Percentiles rank a stretch among this genome's conserved stretches.
These are phyloP conservation scores for Phacellophora camtschatica DNA, from an alignment of 30 jellyfish, hydroid and myxozoan species.

Conservation along the genomic window DNA sequence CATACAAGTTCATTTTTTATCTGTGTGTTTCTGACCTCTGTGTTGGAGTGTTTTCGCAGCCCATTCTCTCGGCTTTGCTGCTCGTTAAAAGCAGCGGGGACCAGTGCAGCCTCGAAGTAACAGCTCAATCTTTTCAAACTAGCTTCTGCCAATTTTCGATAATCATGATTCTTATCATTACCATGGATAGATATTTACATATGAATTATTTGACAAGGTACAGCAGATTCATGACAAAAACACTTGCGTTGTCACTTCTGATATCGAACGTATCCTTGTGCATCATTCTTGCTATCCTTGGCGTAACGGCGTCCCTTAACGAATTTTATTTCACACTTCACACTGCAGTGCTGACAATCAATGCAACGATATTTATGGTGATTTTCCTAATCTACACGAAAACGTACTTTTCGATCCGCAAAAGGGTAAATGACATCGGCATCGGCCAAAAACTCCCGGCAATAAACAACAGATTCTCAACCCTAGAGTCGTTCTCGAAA, in stretches of 20 bases:
- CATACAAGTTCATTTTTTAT: slow-evolving; percentile 39
- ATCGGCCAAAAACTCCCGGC: neutral
- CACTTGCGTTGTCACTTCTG: slow-evolving; percentile 8
- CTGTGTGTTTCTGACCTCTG: slow-evolving; percentile 43
- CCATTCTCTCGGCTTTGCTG: slow-evolving; percentile 1
- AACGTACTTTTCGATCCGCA: slow-evolving; percentile 45
- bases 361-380: slow-evolving; percentile 3
- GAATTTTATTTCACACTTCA: slow-evolving; percentile 37
- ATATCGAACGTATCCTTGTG: neutral
- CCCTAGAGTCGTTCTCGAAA: neutral
- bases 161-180: slow-evolving; percentile 52
- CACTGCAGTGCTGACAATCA: slow-evolving; percentile 28
- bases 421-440: slow-evolving; percentile 9
- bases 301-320: slow-evolving; percentile 16
- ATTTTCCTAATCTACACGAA: slow-evolving; percentile 24
- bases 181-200: slow-evolving; percentile 51
- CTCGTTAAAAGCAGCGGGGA: neutral
- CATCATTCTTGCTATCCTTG: neutral
- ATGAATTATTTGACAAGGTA: slow-evolving; percentile 51
- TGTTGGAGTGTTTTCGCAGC: slow-evolving; percentile 50
- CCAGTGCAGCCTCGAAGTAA: slow-evolving; percentile 22
- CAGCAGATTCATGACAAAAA: slow-evolving; percentile 44
- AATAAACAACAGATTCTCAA: neutral
- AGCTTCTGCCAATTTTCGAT: slow-evolving; percentile 55
- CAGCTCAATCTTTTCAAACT: slow-evolving; percentile 40